phyloP scores from a whole-genome alignment of 2,113 vertebrate species.

The Pavo muticus region DNA sequence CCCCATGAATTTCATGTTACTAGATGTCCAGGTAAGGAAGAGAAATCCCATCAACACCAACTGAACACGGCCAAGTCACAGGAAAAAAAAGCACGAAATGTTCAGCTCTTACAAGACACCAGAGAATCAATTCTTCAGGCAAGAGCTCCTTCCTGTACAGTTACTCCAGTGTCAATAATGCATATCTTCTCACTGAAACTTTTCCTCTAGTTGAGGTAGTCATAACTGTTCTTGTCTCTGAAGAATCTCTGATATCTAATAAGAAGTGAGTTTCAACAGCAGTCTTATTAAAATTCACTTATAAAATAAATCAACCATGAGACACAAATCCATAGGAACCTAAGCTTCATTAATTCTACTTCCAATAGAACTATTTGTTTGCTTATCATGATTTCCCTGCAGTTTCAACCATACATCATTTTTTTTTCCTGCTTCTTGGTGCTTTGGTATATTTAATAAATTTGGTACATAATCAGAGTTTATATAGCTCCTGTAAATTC shows the following conservation, averaged over 20 bases:
- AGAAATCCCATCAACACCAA: not conserved
- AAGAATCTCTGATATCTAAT: not conserved
- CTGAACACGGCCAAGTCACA: not conserved
- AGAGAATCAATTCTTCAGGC: not conserved
- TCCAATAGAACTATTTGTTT: constrained; percentile 37
- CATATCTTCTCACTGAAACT: not conserved
- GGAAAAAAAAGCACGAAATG: not conserved
- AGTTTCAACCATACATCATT: not conserved
- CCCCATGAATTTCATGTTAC: not conserved
- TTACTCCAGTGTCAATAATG: not conserved
- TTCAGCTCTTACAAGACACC: not conserved
- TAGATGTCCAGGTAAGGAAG: not conserved
- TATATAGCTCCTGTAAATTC: not conserved
- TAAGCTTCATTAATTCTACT: constrained; percentile 48
- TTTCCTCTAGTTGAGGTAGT: not conserved
- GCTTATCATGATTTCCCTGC: not conserved
- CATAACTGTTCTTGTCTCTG: not conserved
- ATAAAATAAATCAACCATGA: constrained; percentile 43
- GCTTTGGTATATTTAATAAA: not conserved
- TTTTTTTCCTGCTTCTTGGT: not conserved
- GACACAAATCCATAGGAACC: constrained; percentile 51
- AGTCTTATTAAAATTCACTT: constrained; percentile 56
- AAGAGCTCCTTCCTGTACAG: not conserved
- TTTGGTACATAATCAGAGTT: not conserved
- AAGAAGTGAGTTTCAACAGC: constrained; percentile 17